Base-by-base conservation (phyloP, 2,113 vertebrate genomes). In the Nannobrachium achirus region DNA sequence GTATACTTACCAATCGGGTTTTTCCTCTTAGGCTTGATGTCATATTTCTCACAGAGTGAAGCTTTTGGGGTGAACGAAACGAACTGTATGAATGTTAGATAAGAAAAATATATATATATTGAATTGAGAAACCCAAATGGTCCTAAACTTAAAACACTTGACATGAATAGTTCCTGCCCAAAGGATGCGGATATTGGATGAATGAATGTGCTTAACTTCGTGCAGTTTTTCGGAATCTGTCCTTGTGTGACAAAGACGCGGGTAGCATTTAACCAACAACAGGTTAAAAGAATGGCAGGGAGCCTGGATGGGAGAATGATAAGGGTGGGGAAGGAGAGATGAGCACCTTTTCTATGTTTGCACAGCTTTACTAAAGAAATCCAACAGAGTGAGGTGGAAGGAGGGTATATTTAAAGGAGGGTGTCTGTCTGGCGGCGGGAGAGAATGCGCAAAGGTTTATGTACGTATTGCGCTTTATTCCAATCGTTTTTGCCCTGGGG, bases 361-460 rank as follows among this genome's bases (percentile, higher is more conserved):
- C 90, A 93, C 92, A 93, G 89, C 90, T 92, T 91, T 87, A 93
- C 89, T 89, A 89, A 91, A 92, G 91, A 92, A 86, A 89, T 91
- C 86, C 82, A 84, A 85, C 75, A 83, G 68, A 78, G 71, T 25
- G 42, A 66, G 61, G 63, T n/a, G n/a, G 73, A 62, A 74, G 58
- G 58, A 67, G 25, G 70, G 80, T 88, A 78, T 91, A 90, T 89
- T 89, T 89, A 86, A 88, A 85, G 74, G 72, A 87, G 82, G 76
- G 63, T 68, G 78, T 73, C 76, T 68, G 78, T 73, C 76, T 85
- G 79, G 33, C 73, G 84, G 65, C 65, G 45, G 62, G 55, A 66
- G 69, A 71, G 72, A 46, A 55, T 60, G 76, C 70, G 71, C 69
- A 77, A 76, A 69, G 82, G 59, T 81, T 73, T 84, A 76, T 80